Base-by-base conservation (phyloP, 2,888 invertebrate genomes). In the Geotrupes spiniger region DNA sequence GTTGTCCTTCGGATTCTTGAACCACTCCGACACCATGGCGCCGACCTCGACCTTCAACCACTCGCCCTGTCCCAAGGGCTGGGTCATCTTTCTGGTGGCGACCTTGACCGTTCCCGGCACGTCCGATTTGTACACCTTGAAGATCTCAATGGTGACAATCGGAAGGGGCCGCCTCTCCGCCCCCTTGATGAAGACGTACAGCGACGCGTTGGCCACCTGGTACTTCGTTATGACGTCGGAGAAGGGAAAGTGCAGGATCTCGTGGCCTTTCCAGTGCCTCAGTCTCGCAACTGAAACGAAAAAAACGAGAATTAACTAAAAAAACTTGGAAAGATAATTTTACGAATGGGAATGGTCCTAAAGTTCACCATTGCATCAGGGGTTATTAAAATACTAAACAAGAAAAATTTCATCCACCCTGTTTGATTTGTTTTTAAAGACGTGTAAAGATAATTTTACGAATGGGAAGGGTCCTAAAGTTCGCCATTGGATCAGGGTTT, bases 21-120 rank as follows among this genome's bases (percentile, higher is more conserved):
- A 84, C 85, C 90, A 91, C 60, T 87, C 85, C 38, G 81, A 79
- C 26, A 90, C 84, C 74, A 89, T 80, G 36, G 81, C 80, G 36
- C 85, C 83, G 4, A 91, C 77, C 62, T 91, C 88, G 40, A 91
- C 74, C 59, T 82, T 82, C 54, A 89, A 73, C 89, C 89, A 91
- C 39, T 78, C 80, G 2, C 85, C 86, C 1, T 74, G 76, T 9
- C 82, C 75, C 65, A 79, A 65, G n/a, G 76, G 75, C 50, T 78
- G 70, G 27, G 71, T 71, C 52, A 78, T 70, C 58, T 76, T 75
- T 43, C 72, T 69, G 8, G 66, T 64, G 11, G 64, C 61, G n/a
- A 73, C 66, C 53, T 63, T 63, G 14, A 65, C 41, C 11, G 65
- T 53, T 1, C 60, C 61, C 1, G 66, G 65, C 0, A 64, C 56